Conservation (phyloP, 2,113 vertebrate species). For the Scomber japonicus region DNA sequence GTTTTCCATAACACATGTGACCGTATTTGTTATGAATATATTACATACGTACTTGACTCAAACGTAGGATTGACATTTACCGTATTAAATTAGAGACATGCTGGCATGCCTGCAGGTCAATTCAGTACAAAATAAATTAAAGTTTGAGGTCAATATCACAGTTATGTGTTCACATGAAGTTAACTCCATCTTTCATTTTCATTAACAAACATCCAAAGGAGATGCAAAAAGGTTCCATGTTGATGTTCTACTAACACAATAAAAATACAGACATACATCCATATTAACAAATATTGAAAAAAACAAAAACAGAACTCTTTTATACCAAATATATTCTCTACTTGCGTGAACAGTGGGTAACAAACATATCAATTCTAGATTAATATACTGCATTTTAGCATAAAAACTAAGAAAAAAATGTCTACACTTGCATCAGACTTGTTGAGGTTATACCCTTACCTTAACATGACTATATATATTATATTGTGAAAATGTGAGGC, state of each 20-base stretch:
- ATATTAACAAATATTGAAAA: neutral
- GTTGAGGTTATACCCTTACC: neutral
- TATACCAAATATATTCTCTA: neutral
- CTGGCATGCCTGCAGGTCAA: neutral
- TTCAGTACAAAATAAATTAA: neutral
- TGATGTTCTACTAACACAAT: neutral
- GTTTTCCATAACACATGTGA: too few species aligned
- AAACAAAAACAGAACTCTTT: neutral
- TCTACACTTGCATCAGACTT: neutral
- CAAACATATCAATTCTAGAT: neutral
- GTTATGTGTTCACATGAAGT: neutral
- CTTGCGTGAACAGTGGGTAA: neutral
- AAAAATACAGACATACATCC: neutral
- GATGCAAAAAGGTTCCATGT: neutral
- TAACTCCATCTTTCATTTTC: neutral
- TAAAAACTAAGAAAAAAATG: neutral
- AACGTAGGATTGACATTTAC: neutral
- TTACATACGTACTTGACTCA: neutral
- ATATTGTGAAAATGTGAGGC: too few species aligned
- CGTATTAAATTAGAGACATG: neutral
- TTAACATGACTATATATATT: slow-evolving; percentile 17
- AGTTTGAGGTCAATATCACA: neutral
- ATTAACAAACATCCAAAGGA: neutral
- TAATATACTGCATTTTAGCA: neutral
- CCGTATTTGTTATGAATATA: too few species aligned